Evolutionary conservation across 1,140 invertebrate genomes (phyloP).

Genomic region (Camponotus pennsylvanicus): DNA sequence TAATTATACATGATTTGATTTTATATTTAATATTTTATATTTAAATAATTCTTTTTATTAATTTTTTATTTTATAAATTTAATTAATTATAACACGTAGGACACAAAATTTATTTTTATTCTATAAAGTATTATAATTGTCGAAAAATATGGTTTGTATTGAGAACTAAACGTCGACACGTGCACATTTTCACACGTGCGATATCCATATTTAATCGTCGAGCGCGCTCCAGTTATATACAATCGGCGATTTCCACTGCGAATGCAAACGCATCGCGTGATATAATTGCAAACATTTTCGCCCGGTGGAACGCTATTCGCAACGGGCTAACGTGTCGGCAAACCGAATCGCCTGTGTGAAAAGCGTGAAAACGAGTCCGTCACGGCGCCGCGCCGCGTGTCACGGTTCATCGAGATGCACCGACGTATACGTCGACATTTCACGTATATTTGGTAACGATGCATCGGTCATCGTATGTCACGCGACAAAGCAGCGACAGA

Average conservation of each 20-base stretch:
- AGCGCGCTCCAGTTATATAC: background rate
- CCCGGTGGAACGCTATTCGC: conserved; percentile 1
- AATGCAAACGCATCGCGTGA: background rate
- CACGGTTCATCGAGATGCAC: conserved; percentile 60
- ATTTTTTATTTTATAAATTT: no score
- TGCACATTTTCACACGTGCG: background rate
- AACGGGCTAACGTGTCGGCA: background rate
- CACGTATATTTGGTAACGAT: conserved; percentile 41
- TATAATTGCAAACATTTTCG: conserved; percentile 26
- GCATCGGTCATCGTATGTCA: background rate
- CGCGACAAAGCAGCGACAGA: conserved; percentile 24
- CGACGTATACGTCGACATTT: conserved; percentile 44
- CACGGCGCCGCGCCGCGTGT: conserved; percentile 25
- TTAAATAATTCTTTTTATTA: no score
- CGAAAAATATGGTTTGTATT: background rate
- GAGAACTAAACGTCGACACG: background rate
- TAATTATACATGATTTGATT: no score
- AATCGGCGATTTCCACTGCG: background rate
- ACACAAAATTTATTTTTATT: background rate
- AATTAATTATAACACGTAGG: no score
- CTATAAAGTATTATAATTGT: background rate
- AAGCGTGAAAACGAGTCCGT: conserved; percentile 41
- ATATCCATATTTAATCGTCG: conserved; percentile 16
- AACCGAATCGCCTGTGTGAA: conserved; percentile 43
- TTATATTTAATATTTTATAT: no score